Percentiles rank a stretch among this genome's conserved stretches.
These are phyloP conservation scores for Araneus ventricosus DNA, from an alignment of 1,140 invertebrate species.

Conservation along the genomic window DNA sequence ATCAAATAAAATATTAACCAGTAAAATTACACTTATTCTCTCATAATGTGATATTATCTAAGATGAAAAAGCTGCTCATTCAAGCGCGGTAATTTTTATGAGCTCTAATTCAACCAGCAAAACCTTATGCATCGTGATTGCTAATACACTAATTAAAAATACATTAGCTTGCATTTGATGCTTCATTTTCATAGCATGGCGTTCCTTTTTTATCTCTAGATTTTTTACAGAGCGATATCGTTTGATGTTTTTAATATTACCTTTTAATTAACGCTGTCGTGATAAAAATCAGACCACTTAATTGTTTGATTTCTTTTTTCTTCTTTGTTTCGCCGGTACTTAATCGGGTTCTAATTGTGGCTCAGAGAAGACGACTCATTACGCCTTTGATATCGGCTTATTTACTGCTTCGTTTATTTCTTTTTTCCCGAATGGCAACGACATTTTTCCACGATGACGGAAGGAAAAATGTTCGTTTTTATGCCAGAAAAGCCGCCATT, in stretches of 20 bases:
- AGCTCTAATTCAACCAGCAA: background rate
- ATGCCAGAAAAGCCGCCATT: background rate
- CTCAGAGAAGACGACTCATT: background rate
- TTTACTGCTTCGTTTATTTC: background rate
- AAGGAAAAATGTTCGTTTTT: background rate
- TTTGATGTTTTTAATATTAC: conserved; percentile 20
- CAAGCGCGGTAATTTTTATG: background rate
- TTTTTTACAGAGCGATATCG: background rate
- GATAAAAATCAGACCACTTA: conserved; percentile 6
- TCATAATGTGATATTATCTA: too few species aligned
- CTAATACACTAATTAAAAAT: conserved; percentile 19
- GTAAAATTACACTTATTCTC: too few species aligned
- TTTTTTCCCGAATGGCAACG: background rate
- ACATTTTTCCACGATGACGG: background rate
- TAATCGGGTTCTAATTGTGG: conserved; percentile 11
- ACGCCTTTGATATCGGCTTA: background rate
- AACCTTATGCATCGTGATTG: background rate
- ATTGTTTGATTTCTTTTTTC: background rate
- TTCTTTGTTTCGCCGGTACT: background rate
- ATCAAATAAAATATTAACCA: too few species aligned
- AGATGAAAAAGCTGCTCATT: background rate
- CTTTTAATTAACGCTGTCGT: background rate
- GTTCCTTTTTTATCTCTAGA: background rate
- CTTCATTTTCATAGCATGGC: background rate
- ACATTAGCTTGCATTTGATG: conserved; percentile 9